These are phyloP conservation scores for Montipora foliosa DNA, from an alignment of 64 coral and sea anemone genomes.

Conservation along the genomic window DNA sequence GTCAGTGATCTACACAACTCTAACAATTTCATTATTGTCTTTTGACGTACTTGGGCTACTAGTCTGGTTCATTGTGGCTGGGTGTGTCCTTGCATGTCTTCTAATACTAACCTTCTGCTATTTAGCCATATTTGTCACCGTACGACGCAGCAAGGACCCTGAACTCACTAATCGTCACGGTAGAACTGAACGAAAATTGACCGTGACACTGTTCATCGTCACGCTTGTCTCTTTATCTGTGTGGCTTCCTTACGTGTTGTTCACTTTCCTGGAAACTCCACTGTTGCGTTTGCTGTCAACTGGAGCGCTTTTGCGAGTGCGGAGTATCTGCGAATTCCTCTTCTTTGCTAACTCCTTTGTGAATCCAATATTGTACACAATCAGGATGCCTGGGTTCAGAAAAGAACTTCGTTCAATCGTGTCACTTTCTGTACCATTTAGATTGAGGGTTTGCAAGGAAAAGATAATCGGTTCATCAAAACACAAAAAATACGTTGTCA, in stretches of 20 bases:
- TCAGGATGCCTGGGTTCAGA: slow-evolving; percentile 24
- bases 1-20: background rate
- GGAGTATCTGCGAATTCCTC: background rate
- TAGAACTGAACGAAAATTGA: slow-evolving; percentile 12
- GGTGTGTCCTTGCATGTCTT: background rate
- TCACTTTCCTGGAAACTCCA: slow-evolving; percentile 9
- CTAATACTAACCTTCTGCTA: background rate
- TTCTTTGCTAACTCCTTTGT: slow-evolving; percentile 47
- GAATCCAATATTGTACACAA: slow-evolving; percentile 29
- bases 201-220: slow-evolving; percentile 35
- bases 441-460: background rate
- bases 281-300: background rate
- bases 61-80: slow-evolving; percentile 1
- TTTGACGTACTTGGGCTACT: background rate
- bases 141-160: background rate
- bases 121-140: background rate
- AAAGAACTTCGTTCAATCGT: slow-evolving; percentile 4
- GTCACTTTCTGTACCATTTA: too few species aligned
- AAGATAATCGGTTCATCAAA: background rate
- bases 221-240: slow-evolving; percentile 4
- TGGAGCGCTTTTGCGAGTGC: background rate
- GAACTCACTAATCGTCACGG: background rate
- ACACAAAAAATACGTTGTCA: background rate
- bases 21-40: background rate
- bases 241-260: slow-evolving; percentile 34